Conservation (phyloP, 2,113 vertebrate genomes). For the Bombycilla garrulus region DNA sequence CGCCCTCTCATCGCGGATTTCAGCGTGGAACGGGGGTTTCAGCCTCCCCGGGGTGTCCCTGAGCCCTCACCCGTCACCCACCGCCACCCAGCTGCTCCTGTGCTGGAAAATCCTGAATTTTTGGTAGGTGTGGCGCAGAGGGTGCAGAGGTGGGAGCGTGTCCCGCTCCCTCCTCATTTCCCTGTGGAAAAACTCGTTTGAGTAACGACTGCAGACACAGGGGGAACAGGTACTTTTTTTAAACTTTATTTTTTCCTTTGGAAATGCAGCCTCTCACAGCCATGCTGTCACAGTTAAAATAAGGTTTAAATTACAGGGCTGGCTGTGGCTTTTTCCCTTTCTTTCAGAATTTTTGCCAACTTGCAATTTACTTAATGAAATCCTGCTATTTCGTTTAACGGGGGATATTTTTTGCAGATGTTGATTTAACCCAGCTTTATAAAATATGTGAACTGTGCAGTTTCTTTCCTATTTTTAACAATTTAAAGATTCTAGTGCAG, state of each 20-base stretch:
- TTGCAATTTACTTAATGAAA: constrained; percentile 99
- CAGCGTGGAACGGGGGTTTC: fast-evolving
- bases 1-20: fast-evolving
- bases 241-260: constrained; percentile 67
- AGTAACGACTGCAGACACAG: constrained; percentile 44
- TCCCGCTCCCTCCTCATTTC: neutral
- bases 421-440: constrained; percentile 88
- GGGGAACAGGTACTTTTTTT: constrained; percentile 46
- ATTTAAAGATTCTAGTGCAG: constrained; percentile 55
- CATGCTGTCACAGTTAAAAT: constrained; percentile 88
- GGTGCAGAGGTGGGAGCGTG: neutral
- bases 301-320: constrained; percentile 98
- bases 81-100: fast-evolving
- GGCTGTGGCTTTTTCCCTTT: constrained; percentile 93
- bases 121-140: neutral
- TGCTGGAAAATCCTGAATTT: neutral
- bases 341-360: constrained; percentile 96
- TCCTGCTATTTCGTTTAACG: constrained; percentile 93
- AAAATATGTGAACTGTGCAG: constrained; percentile 84
- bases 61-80: neutral
- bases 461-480: constrained; percentile 79
- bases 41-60: neutral
- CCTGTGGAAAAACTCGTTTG: constrained; percentile 44
- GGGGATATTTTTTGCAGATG: constrained; percentile 93
- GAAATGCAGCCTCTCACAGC: constrained; percentile 77